Base-by-base conservation (phyloP, 2,113 vertebrate species). In the Tautogolabrus adspersus region DNA sequence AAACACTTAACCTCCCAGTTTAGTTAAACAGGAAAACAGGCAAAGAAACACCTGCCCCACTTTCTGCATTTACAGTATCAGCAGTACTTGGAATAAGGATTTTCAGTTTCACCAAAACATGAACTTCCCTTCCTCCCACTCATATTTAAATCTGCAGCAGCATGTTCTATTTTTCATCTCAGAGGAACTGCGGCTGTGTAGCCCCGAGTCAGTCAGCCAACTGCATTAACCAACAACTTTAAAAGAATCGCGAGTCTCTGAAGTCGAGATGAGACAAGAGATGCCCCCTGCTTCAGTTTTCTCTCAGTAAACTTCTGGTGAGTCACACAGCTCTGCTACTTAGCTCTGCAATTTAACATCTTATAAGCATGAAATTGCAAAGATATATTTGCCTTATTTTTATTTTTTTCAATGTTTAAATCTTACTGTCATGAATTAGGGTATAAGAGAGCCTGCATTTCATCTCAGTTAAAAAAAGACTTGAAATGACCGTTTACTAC, bases 191-290 rank as follows among this genome's bases (percentile, higher is more conserved):
- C 37, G 0, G 57, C 72, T 66, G 34, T 21, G 59, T 72, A 78
- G 78, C 75, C 66, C 2, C 3, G 8, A 83, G 63, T 79, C 72
- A 73, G 47, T 22, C 75, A 66, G 60, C 18, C 16, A 75, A 61
- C 66, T 49, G 49, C 66, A 51, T 75, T 72, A 75, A 85, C 67
- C 51, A 73, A 69, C 47, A 72, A 74, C 77, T 81, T 83, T 69
- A 70, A 87, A 89, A 77, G 54, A 84, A 60, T 54, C 16, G 26
- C 0, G 46, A 72, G 67, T 60, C 60, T 89, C 72, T 88, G 71
- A 88, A 83, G 81, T 81, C 3, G 34, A 82, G 71, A 84, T 87
- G 73, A 92, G 26, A 89, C 44, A 64, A 83, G 51, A 10, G 23
- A 72, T 46, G 44, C 26, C 30, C 6, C 22, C 34, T 74, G 68